Conservation (phyloP, 1,140 invertebrate species). For the Dufourea novaeangliae region DNA sequence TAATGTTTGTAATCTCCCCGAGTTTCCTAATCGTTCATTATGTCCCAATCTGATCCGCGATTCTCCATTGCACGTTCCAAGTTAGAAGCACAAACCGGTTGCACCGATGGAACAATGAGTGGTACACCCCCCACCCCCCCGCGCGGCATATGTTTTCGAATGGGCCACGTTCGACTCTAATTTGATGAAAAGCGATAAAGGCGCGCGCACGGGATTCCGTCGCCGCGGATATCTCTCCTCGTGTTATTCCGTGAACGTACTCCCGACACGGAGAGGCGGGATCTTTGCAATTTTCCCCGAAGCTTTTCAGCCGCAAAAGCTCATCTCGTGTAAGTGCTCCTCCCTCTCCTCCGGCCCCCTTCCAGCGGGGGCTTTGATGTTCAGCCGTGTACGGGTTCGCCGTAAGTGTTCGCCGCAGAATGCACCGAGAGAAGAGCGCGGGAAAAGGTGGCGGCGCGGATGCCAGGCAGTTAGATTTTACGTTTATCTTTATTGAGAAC, state of each 20-base stretch:
- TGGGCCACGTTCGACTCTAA: conserved; percentile 28
- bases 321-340: conserved; percentile 63
- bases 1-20: too few relatives aligned
- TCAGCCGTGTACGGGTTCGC: conserved; percentile 46
- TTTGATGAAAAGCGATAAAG: conserved; percentile 48
- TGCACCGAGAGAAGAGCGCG: conserved; percentile 26
- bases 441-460: conserved; percentile 51
- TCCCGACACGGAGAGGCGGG: conserved; percentile 17
- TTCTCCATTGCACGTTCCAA: not conserved
- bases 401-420: conserved; percentile 42
- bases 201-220: not conserved
- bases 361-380: conserved; percentile 45
- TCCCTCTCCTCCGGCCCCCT: too few relatives aligned
- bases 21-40: not conserved
- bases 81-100: conserved; percentile 12
- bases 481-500: conserved; percentile 68
- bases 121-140: too few relatives aligned
- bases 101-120: too few relatives aligned
- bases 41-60: not conserved
- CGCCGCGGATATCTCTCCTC: not conserved
- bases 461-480: conserved; percentile 76
- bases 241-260: conserved; percentile 30
- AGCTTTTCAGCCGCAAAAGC: conserved; percentile 52
- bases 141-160: not conserved
- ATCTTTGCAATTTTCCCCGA: conserved; percentile 47